Conservation (phyloP, 1,140 invertebrate genomes). For the Drosophila repletoides region DNA sequence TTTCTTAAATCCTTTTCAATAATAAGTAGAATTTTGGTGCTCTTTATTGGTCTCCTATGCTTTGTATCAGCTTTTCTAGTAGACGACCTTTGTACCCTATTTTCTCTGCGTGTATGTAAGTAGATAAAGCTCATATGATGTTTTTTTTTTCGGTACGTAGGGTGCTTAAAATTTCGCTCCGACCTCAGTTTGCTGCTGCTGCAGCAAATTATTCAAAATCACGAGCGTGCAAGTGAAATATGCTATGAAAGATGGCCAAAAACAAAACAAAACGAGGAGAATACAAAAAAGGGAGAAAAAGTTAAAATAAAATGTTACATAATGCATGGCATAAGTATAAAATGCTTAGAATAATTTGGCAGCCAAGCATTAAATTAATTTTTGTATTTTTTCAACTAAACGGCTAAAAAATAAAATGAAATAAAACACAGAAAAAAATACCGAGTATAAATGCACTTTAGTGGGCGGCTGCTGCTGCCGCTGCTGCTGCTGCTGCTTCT, state of each 20-base stretch:
- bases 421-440: slow-evolving; percentile 6
- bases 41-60: too few relatives aligned
- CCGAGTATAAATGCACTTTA: slow-evolving; percentile 54
- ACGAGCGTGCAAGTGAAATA: slow-evolving; percentile 21
- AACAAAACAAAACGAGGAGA: neutral
- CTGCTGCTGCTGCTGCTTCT: slow-evolving; percentile 16
- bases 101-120: too few relatives aligned
- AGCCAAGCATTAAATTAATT: slow-evolving; percentile 62
- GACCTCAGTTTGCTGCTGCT: slow-evolving; percentile 1
- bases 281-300: neutral
- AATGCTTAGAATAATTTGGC: slow-evolving; percentile 52
- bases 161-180: neutral
- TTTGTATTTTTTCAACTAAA: slow-evolving; percentile 26
- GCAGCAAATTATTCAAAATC: slow-evolving; percentile 37
- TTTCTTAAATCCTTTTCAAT: neutral
- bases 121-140: too few relatives aligned
- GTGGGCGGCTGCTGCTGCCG: slow-evolving; percentile 34
- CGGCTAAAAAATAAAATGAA: slow-evolving; percentile 7
- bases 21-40: too few relatives aligned
- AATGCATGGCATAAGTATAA: slow-evolving; percentile 13
- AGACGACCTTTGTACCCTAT: too few relatives aligned
- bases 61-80: too few relatives aligned
- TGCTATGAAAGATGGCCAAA: neutral
- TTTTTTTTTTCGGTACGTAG: neutral
- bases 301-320: slow-evolving; percentile 8